Conservation (phyloP, 2,888 invertebrate genomes). For the Villa cingulata region DNA sequence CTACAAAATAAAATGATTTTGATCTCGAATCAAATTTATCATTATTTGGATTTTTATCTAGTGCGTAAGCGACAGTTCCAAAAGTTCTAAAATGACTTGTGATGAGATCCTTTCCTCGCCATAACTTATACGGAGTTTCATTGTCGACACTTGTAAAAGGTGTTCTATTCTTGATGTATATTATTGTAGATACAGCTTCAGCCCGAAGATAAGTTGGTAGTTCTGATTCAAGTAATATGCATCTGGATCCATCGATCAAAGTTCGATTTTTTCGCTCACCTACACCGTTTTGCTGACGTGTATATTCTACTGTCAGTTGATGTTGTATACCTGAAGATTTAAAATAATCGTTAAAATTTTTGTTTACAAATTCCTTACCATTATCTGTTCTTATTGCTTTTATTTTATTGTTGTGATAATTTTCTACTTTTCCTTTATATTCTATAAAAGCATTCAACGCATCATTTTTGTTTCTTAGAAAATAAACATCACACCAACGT, state of each 20-base stretch:
- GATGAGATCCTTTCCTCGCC: too few relatives aligned
- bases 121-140: conserved; percentile 26
- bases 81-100: too few relatives aligned
- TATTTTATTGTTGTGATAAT: background rate
- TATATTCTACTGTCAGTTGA: background rate
- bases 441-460: background rate
- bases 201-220: conserved; percentile 11
- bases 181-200: conserved; percentile 15
- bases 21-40: background rate
- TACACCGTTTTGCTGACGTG: background rate
- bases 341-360: background rate
- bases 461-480: background rate
- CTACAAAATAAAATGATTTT: background rate
- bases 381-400: background rate
- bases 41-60: background rate
- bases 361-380: background rate
- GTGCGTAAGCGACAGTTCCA: conserved; percentile 20
- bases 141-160: too few relatives aligned
- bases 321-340: background rate
- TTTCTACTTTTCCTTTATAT: background rate
- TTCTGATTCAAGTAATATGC: conserved; percentile 14
- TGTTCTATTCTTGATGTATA: conserved; percentile 5
- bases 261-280: conserved; percentile 13
- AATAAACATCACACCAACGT: background rate
- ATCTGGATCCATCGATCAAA: conserved; percentile 13